Evolutionary conservation across 1,140 invertebrate species (phyloP).

Genomic region (Cydia fagiglandana): DNA sequence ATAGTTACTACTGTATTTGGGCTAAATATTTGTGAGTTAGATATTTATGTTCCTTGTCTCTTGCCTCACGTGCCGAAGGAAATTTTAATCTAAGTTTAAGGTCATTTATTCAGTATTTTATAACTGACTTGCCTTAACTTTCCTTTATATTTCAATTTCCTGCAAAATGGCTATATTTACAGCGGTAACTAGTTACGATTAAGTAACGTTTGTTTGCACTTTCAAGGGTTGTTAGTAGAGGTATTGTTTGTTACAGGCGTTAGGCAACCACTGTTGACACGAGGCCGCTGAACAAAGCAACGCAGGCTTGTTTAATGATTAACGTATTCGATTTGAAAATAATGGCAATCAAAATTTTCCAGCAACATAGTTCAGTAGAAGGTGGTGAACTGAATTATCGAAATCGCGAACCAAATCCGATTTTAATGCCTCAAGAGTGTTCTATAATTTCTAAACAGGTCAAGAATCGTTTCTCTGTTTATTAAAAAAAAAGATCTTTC

Average conservation of each 20-base stretch:
- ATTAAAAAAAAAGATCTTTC: too few relatives aligned
- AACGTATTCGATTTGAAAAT: not conserved
- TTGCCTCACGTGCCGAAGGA: too few relatives aligned
- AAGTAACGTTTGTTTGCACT: slow-evolving; percentile 23
- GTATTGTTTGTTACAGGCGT: slow-evolving; percentile 21
- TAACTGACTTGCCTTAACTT: too few relatives aligned
- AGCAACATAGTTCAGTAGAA: not conserved
- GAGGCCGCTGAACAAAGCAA: not conserved
- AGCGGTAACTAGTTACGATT: slow-evolving; percentile 13
- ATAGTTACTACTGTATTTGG: too few relatives aligned
- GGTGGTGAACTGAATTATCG: not conserved
- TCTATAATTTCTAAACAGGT: too few relatives aligned
- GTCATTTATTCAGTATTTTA: too few relatives aligned
- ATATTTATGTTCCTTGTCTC: too few relatives aligned
- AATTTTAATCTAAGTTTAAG: too few relatives aligned
- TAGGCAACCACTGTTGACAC: slow-evolving; percentile 18
- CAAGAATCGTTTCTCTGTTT: too few relatives aligned
- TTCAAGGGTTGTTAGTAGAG: not conserved
- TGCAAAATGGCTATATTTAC: not conserved
- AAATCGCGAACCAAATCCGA: too few relatives aligned
- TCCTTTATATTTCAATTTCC: not conserved
- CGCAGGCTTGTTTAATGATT: not conserved
- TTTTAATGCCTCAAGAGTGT: too few relatives aligned
- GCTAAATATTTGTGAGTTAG: too few relatives aligned
- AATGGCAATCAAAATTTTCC: not conserved